phyloP scores from a whole-genome alignment of 2,888 invertebrate genomes.

The Drosophila greeni region DNA sequence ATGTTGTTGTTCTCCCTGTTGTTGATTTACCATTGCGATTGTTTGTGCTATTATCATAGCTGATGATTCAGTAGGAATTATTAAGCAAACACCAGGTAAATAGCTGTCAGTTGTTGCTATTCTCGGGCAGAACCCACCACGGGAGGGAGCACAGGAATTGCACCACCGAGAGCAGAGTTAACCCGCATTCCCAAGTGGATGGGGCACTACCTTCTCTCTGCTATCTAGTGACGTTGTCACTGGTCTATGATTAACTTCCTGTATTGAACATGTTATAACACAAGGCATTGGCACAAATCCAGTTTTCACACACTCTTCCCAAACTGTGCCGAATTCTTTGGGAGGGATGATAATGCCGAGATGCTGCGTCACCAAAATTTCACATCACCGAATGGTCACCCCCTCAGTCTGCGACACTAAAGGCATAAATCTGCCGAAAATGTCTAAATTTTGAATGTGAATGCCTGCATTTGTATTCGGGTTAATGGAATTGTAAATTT shows the following conservation, averaged over 20 bases:
- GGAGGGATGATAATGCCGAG: not conserved
- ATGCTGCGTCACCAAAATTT: constrained; percentile 10
- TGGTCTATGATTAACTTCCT: constrained; percentile 13
- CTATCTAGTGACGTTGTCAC: constrained; percentile 13
- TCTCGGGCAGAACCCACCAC: constrained; percentile 3
- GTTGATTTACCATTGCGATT: constrained; percentile 7
- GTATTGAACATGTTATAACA: not conserved
- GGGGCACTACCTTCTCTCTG: not conserved
- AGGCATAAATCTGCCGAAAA: constrained; percentile 2
- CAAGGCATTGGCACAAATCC: constrained; percentile 9
- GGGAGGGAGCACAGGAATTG: constrained; percentile 4
- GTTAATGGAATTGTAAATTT: constrained; percentile 17
- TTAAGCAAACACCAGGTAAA: constrained; percentile 19
- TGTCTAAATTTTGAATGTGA: constrained; percentile 10
- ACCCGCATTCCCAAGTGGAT: constrained; percentile 11
- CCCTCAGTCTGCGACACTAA: not conserved
- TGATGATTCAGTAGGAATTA: constrained; percentile 16
- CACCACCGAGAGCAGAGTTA: constrained; percentile 9
- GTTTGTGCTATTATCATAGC: constrained; percentile 6
- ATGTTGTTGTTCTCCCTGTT: constrained; percentile 3
- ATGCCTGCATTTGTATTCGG: constrained; percentile 8
- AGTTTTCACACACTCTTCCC: not conserved
- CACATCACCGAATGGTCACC: constrained; percentile 4
- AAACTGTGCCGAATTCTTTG: not conserved
- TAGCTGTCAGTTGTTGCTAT: constrained; percentile 5